Percentiles rank a stretch among this genome's conserved stretches.
Evolutionary conservation across 2,888 invertebrate genomes (phyloP).

Genomic region (Limulus polyphemus): DNA sequence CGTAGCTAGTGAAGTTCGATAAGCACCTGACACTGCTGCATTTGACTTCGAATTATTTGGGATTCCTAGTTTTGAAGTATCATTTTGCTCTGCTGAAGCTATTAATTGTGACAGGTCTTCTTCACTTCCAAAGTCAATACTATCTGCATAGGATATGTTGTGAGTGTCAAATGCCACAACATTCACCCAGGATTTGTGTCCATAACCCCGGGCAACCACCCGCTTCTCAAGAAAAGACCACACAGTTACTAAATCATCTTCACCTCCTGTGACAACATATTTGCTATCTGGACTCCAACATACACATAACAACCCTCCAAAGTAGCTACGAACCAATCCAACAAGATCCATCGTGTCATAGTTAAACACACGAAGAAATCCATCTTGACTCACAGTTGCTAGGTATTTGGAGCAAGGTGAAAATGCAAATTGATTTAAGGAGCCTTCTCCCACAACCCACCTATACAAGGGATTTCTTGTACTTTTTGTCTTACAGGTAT

Average conservation of each 20-base stretch:
- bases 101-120: conserved; percentile 29
- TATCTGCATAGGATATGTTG: conserved; percentile 54
- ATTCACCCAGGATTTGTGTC: conserved; percentile 95
- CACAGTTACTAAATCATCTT: conserved; percentile 95
- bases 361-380: conserved; percentile 87
- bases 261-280: conserved; percentile 92
- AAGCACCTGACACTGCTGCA: conserved; percentile 7
- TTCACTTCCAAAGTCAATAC: conserved; percentile 41
- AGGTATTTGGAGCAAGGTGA: conserved; percentile 82
- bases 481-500: conserved; percentile 91
- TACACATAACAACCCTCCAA: conserved; percentile 93
- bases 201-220: conserved; percentile 94
- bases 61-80: conserved; percentile 19
- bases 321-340: conserved; percentile 88
- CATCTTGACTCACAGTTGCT: conserved; percentile 64
- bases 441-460: conserved; percentile 51
- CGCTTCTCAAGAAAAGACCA: conserved; percentile 86
- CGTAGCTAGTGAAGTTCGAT: conserved; percentile 13
- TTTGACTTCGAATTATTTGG: conserved; percentile 16
- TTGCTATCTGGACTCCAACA: conserved; percentile 96
- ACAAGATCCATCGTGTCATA: conserved; percentile 94
- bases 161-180: conserved; percentile 82
- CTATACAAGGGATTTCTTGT: conserved; percentile 89
- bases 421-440: conserved; percentile 93
- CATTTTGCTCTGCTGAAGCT: conserved; percentile 15